Evolutionary conservation across 2,113 vertebrate species (phyloP).

Genomic region (Paracanthobrama guichenoti): DNA sequence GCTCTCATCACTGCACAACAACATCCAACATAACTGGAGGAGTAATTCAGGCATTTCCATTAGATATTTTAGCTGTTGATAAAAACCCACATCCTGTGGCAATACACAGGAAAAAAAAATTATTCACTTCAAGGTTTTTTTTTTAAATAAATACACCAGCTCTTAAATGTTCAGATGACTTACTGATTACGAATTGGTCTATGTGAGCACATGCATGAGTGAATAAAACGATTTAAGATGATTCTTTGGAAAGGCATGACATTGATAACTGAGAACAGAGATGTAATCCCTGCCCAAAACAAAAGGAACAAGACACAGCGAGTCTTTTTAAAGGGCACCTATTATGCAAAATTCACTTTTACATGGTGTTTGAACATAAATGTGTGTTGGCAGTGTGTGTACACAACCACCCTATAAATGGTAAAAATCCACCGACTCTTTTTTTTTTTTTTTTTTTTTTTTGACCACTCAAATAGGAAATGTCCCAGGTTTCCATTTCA

Average conservation of each 20-base stretch:
- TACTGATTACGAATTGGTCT: background rate
- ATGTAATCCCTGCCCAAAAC: background rate
- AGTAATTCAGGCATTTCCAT: background rate
- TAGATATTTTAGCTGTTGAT: background rate
- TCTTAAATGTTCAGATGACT: background rate
- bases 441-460: too few relatives aligned
- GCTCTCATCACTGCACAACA: conserved; percentile 5
- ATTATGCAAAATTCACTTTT: too few relatives aligned
- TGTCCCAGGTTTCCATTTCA: background rate
- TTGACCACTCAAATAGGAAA: background rate
- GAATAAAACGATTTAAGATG: background rate
- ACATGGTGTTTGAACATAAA: too few relatives aligned
- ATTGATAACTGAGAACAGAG: background rate
- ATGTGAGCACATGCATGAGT: too few relatives aligned
- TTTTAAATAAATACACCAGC: background rate
- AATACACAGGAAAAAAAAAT: background rate
- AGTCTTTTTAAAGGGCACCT: conserved; percentile 1
- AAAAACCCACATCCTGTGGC: background rate
- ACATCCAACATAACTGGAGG: background rate
- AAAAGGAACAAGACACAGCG: background rate
- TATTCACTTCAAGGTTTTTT: background rate
- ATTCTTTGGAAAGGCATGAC: background rate
- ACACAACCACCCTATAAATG: too few relatives aligned
- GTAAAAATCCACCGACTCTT: too few relatives aligned
- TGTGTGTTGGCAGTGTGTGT: too few relatives aligned